Conservation (phyloP, 2,113 vertebrate genomes). For the Toxostoma redivivum region DNA sequence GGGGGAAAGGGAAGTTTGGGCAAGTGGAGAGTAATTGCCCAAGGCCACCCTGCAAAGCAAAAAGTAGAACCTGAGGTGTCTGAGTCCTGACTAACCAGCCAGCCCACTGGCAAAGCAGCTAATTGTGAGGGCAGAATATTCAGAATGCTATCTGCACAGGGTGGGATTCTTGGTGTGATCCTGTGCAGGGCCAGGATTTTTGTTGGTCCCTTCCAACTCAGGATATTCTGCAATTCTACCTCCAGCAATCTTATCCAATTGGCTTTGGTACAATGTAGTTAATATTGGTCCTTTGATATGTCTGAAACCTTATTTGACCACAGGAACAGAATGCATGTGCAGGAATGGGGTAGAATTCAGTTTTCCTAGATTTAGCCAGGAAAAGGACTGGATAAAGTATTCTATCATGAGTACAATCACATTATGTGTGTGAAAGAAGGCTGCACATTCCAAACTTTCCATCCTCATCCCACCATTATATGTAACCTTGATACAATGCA, state of each 20-base stretch:
- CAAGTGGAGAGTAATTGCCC: not conserved
- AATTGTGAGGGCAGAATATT: not conserved
- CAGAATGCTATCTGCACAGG: not conserved
- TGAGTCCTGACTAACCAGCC: not conserved
- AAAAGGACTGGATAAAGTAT: not conserved
- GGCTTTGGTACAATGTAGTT: not conserved
- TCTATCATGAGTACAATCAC: not conserved
- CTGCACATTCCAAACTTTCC: not conserved
- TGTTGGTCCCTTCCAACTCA: not conserved
- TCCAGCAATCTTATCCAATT: not conserved
- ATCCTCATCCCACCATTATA: fast-evolving
- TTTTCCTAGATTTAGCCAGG: not conserved
- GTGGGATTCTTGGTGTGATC: not conserved
- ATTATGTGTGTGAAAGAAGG: not conserved
- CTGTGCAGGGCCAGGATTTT: not conserved
- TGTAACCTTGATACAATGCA: not conserved
- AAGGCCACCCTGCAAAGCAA: not conserved
- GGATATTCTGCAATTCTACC: not conserved
- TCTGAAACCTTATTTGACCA: not conserved
- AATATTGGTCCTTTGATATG: not conserved
- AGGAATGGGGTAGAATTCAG: not conserved
- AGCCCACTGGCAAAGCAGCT: not conserved
- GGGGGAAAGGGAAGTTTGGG: not conserved
- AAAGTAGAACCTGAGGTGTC: not conserved
- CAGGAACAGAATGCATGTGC: not conserved